phyloP scores from a whole-genome alignment of 2,888 invertebrate genomes.

The Coremacera marginata region DNA sequence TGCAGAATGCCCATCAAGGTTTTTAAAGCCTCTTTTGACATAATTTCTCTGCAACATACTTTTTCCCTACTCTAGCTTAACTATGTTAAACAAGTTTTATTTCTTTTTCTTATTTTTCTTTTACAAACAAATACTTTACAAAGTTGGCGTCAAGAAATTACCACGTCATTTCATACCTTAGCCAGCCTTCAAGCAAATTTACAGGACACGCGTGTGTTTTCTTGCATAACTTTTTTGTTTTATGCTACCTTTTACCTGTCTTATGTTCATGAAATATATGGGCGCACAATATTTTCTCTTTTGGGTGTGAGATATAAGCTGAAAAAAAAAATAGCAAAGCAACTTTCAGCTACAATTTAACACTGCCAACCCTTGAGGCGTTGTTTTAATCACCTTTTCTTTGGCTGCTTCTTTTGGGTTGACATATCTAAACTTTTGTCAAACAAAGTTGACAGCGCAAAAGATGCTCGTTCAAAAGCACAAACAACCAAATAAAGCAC shows the following conservation, averaged over 20 bases:
- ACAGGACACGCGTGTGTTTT: too few species aligned
- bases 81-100: neutral
- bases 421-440: neutral
- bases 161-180: neutral
- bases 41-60: neutral
- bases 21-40: neutral
- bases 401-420: neutral
- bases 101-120: neutral
- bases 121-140: neutral
- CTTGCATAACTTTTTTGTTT: too few species aligned
- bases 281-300: too few species aligned
- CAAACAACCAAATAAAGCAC: neutral
- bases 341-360: neutral
- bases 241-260: too few species aligned
- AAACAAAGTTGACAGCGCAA: neutral
- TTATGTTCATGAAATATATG: too few species aligned
- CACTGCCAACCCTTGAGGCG: neutral
- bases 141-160: constrained; percentile 8
- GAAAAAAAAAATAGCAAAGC: too few species aligned
- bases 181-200: too few species aligned
- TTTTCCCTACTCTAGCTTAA: neutral
- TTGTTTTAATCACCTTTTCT: neutral
- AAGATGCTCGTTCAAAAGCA: neutral
- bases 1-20: too few species aligned
- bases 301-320: too few species aligned